These are phyloP conservation scores for Ophion costatus DNA, from an alignment of 2,888 invertebrate species.

Conservation along the genomic window DNA sequence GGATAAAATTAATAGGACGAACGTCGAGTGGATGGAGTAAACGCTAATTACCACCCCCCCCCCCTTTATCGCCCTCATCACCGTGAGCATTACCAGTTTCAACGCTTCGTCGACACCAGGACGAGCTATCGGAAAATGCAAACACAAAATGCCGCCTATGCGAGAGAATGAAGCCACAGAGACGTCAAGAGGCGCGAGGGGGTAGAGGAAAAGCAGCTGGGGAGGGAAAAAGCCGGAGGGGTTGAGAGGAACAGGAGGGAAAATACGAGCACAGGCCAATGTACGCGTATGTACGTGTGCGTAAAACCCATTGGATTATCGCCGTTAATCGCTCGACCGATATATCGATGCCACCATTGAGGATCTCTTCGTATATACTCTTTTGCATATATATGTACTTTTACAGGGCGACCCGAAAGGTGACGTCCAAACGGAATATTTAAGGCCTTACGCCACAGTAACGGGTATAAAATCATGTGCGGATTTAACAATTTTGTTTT, in stretches of 20 bases:
- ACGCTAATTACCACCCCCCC: constrained; percentile 53
- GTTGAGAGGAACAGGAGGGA: background rate
- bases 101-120: constrained; percentile 39
- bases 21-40: constrained; percentile 32
- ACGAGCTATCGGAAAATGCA: constrained; percentile 42
- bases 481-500: too few species aligned
- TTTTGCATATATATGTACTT: background rate
- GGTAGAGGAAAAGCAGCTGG: background rate
- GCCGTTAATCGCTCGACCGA: constrained; percentile 36
- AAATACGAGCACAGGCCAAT: background rate
- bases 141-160: constrained; percentile 22
- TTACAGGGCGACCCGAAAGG: background rate
- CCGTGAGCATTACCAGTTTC: constrained; percentile 40
- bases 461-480: too few species aligned
- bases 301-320: constrained; percentile 45
- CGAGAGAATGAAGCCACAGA: constrained; percentile 45
- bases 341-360: constrained; percentile 30
- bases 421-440: background rate
- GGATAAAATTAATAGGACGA: constrained; percentile 23
- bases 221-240: background rate
- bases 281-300: background rate
- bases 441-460: too few species aligned
- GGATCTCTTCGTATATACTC: background rate
- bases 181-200: constrained; percentile 17
- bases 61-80: background rate